Base-by-base conservation (phyloP, 2,113 vertebrate species). In the Mandrillus leucophaeus region DNA sequence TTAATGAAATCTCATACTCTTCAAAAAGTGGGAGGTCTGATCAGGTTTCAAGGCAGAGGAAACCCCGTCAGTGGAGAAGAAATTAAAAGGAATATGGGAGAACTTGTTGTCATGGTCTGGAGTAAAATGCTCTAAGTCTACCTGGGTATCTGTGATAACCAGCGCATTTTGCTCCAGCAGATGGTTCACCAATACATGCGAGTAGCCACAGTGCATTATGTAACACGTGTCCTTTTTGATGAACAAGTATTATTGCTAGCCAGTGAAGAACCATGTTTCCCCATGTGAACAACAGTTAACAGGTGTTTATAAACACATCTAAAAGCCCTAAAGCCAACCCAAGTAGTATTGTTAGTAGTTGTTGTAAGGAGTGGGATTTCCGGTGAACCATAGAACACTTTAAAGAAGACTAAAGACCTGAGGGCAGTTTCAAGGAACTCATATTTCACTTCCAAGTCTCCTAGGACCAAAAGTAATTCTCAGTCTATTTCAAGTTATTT, bases 401-500 rank as follows among this genome's bases (percentile, higher is more conserved):
- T 90, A 61, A 92, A 83, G 40, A 92, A 90, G 64, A 88, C 43
- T 45, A 72, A 93, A 59, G 61, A 68, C 27, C 38, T 52, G 64
- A 50, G 17, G 75, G 88, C 93, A n/a, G 14, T 64, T 90, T 94
- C 61, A 73, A 70, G 55, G 82, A 93, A 55, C 82, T 96, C 79
- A 35, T 96, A 90, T 87, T 98, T 97, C 95, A 98, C 96, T 97
- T 95, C 76, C 45, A 88, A 14, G 1, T 97, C 96, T 98, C 95
- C 68, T 13, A 80, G 86, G 97, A 93, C 80, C 91, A 96, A 96
- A 80, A 89, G 76, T 95, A 97, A 97, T 97, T 97, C 43, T 98
- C 57, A 97, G 95, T 96, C 92, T 93, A 98, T 98, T 97, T 96
- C 93, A 98, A 97, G 96, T 98, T 98, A 97, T 97, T 98, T 98